These are phyloP conservation scores for Eupithecia vulgata DNA, from an alignment of 2,888 invertebrate species.

Conservation along the genomic window DNA sequence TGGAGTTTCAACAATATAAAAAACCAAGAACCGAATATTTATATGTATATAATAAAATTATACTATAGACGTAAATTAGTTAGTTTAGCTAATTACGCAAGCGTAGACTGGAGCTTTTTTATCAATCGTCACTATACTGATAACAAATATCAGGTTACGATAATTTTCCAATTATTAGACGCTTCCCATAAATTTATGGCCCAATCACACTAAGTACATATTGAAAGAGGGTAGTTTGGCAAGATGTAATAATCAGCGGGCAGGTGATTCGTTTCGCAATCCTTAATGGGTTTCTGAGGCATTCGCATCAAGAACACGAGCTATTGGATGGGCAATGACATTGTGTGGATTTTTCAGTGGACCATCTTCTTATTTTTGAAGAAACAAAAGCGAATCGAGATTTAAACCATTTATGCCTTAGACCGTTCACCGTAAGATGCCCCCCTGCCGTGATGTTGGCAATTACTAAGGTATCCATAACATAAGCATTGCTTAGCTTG, in stretches of 20 bases:
- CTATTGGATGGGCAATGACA: slow-evolving; percentile 48
- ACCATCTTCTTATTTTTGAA: slow-evolving; percentile 4
- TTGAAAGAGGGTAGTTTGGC: slow-evolving; percentile 11
- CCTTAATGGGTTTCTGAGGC: slow-evolving; percentile 54
- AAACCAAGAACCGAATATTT: not conserved
- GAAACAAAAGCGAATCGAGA: not conserved
- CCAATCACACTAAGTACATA: not conserved
- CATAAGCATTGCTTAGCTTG: too few relatives aligned
- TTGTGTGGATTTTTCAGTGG: slow-evolving; percentile 13
- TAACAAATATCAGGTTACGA: not conserved
- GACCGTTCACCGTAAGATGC: too few relatives aligned
- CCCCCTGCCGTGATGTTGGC: too few relatives aligned
- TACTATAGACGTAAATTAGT: not conserved
- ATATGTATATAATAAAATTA: not conserved
- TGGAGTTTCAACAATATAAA: not conserved
- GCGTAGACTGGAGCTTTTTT: too few relatives aligned
- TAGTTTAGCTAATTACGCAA: not conserved
- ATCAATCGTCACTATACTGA: not conserved
- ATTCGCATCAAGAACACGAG: slow-evolving; percentile 63
- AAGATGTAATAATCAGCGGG: slow-evolving; percentile 31
- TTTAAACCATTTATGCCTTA: too few relatives aligned
- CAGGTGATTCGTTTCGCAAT: slow-evolving; percentile 61
- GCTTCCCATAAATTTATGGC: not conserved
- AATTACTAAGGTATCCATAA: too few relatives aligned
- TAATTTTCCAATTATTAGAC: not conserved